These are phyloP conservation scores for Fragum fragum DNA, from an alignment of 2,888 invertebrate species.

Conservation along the genomic window DNA sequence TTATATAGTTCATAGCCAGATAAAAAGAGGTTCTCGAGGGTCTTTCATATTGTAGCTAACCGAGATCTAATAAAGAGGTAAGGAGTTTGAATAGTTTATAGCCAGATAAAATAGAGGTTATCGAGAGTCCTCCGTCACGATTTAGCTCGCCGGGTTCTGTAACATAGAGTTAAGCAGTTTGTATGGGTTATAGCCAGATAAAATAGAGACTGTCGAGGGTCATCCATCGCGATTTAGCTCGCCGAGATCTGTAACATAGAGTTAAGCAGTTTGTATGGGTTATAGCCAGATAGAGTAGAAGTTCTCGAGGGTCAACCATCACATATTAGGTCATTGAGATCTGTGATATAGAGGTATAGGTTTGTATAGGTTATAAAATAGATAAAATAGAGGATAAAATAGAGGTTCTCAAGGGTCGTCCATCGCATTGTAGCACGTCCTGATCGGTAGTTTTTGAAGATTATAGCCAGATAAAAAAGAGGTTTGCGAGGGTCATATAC, in stretches of 20 bases:
- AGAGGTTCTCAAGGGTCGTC: constrained; percentile 27
- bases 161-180: no score
- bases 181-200: not conserved
- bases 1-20: no score
- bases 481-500: constrained; percentile 31
- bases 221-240: not conserved
- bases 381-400: not conserved
- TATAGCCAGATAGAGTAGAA: not conserved
- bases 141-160: no score
- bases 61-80: no score
- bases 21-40: no score
- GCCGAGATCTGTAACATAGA: not conserved
- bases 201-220: not conserved
- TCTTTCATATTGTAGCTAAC: no score
- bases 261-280: not conserved
- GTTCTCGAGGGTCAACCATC: not conserved
- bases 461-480: constrained; percentile 12
- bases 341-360: not conserved
- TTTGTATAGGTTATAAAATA: no score
- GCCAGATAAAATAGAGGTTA: no score
- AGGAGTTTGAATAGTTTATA: no score
- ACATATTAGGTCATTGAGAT: not conserved
- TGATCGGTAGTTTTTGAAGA: constrained; percentile 33
- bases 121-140: no score
- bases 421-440: constrained; percentile 39